phyloP scores from a whole-genome alignment of 2,888 invertebrate genomes.

The Drosophila stalkeri region DNA sequence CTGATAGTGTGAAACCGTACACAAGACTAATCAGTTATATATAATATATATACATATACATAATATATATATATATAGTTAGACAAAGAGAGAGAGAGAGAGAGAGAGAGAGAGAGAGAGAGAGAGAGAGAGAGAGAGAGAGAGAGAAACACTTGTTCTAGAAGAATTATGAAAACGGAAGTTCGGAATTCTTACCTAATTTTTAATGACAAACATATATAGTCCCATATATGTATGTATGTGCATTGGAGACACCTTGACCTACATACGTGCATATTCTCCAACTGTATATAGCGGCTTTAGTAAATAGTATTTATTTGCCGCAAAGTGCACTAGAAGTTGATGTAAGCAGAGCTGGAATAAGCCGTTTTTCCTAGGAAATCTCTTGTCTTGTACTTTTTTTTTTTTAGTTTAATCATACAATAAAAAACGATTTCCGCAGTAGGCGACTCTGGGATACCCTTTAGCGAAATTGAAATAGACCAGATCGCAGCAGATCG shows the following conservation, averaged over 20 bases:
- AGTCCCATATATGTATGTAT: neutral
- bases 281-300: neutral
- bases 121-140: neutral
- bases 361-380: conserved; percentile 28
- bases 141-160: conserved; percentile 5
- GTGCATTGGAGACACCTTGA: conserved; percentile 16
- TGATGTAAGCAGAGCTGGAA: conserved; percentile 1
- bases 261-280: conserved; percentile 20
- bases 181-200: neutral
- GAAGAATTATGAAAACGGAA: neutral
- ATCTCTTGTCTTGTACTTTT: conserved; percentile 26
- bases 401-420: conserved; percentile 25
- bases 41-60: neutral
- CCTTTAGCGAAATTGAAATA: neutral
- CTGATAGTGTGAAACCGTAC: conserved; percentile 6
- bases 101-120: neutral
- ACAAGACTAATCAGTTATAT: neutral
- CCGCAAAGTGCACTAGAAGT: neutral
- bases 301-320: neutral
- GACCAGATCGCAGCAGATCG: too few relatives aligned
- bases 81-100: neutral
- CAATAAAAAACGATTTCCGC: neutral
- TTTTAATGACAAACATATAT: neutral
- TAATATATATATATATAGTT: neutral
- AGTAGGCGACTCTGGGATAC: neutral